Evolutionary conservation across 2,888 invertebrate genomes (phyloP), one percentile per base, ranked within the genome.

Genomic region (Trichogramma dendrolimi): DNA sequence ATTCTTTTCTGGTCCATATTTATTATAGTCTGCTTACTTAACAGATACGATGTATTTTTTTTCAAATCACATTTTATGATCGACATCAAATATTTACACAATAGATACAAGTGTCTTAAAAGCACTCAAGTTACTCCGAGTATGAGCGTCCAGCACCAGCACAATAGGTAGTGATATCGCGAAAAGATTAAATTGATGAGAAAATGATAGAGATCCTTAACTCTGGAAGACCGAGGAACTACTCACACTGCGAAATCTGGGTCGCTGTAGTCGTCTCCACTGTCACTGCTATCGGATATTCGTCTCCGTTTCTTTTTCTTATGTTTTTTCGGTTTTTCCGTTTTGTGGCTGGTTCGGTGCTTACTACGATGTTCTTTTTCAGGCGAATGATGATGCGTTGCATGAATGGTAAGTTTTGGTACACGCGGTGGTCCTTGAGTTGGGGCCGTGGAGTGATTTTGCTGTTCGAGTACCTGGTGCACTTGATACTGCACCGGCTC

Each of bases 251-350:
- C 73, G 71, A 73, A 78, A 71, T 82, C 82, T 69, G 83, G 83
- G 75, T 87, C 87, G 81, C 87, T 87, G 76, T 80, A 84, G 77
- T 87, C 85, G 73, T 86, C 86, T 70, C 84, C 87, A 78, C 84
- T 85, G 67, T 87, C 87, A 64, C 79, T 78, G 67, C 74, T 78
- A 55, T 79, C 78, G 68, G 77, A 76, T 60, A 77, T 74, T 73
- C 79, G 74, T 75, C 78, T 74, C 68, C 75, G 73, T 67, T 78
- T 78, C 69, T 79, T 79, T 67, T 79, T 79, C 68, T 78, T 78
- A 67, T 78, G 78, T 67, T 77, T 78, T 61, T 73, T 77, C 41
- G 75, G 73, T 62, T 78, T 78, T 41, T 78, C 78, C 60, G 72
- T 70, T 73, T 79, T 79, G 71, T 79, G 79, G 58, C 40, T 46